Evolutionary conservation across 2,888 invertebrate genomes (phyloP), one percentile per base, ranked within the genome.

Genomic region (Acanthacorydalis orientalis): DNA sequence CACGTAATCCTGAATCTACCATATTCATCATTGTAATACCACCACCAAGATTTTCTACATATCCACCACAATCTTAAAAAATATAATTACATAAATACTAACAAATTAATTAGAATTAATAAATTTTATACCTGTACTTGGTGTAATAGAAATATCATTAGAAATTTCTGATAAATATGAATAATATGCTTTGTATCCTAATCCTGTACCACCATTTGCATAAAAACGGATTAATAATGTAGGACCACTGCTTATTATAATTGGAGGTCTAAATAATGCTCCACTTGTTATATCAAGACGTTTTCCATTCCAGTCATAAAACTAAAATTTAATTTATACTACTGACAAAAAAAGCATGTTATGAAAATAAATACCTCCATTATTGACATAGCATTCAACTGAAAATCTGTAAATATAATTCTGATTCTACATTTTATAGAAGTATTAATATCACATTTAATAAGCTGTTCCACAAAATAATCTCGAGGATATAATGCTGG

Each of bases 11-110:
- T 49, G 74, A 72, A 41, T 70, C 69, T 11, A 76, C 70, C 80
- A 82, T 81, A 55, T 81, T 75, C 75, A 80, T 78, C 82, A 83
- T 82, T 2, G 80, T 81, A 45, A 83, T 82, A 11, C 77, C 75
- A 1, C 82, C 82, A 2, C 82, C 82, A 11, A 77, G 68, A 55
- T 80, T 78, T 51, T 77, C 75, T 1, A 82, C 80, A 61, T 75
- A 72, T 43, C 82, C 82, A 23, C 82, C 82, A 56, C 82, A 83
- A 62, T 78, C 80, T 69, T 61, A 55, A 54, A 67, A 48, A 49
- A 44, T 14, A 35, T 37, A 32, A 15, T 48, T 39, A 10, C 14
- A 45, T 16, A 31, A 10, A 43, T 15, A 33, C 8, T 14, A 37
- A 37, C 6, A 11, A 10, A 49, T 37, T 37, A 47, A 48, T 31